Percentiles rank a stretch among this genome's conserved stretches.
phyloP scores from a whole-genome alignment of 2,113 vertebrate genomes.

The Daubentonia madagascariensis region DNA sequence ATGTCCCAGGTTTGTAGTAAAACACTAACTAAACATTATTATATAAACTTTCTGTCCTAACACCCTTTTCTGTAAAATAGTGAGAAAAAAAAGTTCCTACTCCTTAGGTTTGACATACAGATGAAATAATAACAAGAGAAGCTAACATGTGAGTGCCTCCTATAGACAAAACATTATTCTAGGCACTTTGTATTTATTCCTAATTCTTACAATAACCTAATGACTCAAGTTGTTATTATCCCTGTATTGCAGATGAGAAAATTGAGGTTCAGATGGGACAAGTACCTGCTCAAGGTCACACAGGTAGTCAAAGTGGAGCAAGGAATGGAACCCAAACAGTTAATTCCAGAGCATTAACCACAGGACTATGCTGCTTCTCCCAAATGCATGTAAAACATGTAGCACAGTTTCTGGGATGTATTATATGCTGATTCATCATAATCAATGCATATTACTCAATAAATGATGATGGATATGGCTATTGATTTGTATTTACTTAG shows the following conservation, averaged over 20 bases:
- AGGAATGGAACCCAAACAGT: not conserved
- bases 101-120: not conserved
- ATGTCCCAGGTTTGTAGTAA: not conserved
- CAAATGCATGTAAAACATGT: not conserved
- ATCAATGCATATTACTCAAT: not conserved
- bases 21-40: conserved; percentile 8
- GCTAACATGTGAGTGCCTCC: not conserved
- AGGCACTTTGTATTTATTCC: not conserved
- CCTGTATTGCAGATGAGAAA: not conserved
- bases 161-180: not conserved
- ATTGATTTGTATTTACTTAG: not conserved
- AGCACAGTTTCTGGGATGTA: not conserved
- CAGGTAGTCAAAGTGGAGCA: not conserved
- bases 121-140: not conserved
- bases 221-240: not conserved
- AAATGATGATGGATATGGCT: not conserved
- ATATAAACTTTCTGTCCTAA: not conserved
- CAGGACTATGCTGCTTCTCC: not conserved
- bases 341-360: not conserved
- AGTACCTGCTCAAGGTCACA: not conserved
- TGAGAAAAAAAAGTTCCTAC: not conserved
- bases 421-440: not conserved
- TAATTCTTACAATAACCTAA: not conserved
- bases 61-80: not conserved
- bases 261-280: not conserved